Base-by-base conservation (phyloP, 2,113 vertebrate genomes). In the Silurus glanis region DNA sequence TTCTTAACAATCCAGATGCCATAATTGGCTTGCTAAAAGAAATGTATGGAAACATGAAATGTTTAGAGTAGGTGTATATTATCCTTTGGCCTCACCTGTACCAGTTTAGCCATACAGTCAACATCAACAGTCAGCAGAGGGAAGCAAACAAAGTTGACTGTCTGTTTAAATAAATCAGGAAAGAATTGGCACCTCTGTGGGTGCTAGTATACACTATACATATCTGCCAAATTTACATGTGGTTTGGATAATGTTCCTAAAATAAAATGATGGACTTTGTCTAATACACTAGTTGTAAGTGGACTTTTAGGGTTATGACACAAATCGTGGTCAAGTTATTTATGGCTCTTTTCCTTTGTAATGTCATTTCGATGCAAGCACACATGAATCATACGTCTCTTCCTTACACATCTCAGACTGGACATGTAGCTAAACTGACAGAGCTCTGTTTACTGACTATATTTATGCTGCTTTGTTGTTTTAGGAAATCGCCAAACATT, bases 401-500 rank as follows among this genome's bases (percentile, higher is more conserved):
- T 78, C n/a, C 75, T 28, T 79, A 28, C 25, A 45, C 25, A 3
- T 80, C 53, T 59, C 55, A 10, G 1, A 28, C 37, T 58, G 25
- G 53, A 25, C 88, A 5, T 58, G 51, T 14, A 74, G 12, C 23
- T 47, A 49, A 47, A 16, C 61, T 23, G 80, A 9, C 21, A 5
- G 5, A 21, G 19, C 47, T 51, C 62, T 66, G 55, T 21, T 58
- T 55, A 59, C 21, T 80, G 23, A 79, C 55, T 79, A 19, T 59
- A 4, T 84, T 59, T 76, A n/a, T 87, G 45, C 66, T 71, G 25
- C n/a, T 55, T 81, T 56, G 9, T 37, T 25, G 2, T 64, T 85
- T 8, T 91, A 99, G 98, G 97, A 99, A 94, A 99, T 99, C 0
- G 96, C 96, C 13, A 97, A 96, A 87, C 97, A 99, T 93, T 99